These are phyloP conservation scores for Guaruba guarouba DNA, from an alignment of 2,113 vertebrate species.

Conservation along the genomic window DNA sequence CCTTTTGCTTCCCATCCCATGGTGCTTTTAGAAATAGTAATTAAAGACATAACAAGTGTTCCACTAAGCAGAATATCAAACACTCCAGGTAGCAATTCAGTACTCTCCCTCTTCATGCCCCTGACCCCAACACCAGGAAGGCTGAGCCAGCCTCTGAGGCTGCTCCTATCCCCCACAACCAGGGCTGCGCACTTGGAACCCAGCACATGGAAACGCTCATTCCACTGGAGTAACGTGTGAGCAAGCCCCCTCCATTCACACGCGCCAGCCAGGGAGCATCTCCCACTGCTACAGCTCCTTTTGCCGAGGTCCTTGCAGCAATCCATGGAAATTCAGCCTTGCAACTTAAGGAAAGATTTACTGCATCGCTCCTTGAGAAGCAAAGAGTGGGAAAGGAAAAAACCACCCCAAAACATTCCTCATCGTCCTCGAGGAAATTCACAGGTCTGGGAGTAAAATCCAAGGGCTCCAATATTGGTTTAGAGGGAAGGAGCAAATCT, in stretches of 20 bases:
- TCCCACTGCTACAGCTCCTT: background rate
- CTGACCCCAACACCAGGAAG: background rate
- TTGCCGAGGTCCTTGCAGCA: background rate
- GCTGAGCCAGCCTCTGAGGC: background rate
- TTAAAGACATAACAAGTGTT: constrained; percentile 67
- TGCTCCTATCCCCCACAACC: background rate
- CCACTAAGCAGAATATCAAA: constrained; percentile 67
- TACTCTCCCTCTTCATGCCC: background rate
- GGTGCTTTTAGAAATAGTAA: constrained; percentile 69
- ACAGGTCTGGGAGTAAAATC: background rate
- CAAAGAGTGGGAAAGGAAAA: rapidly evolving
- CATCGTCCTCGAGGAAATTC: background rate
- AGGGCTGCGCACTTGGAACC: rapidly evolving
- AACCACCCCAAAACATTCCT: background rate
- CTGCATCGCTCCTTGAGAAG: background rate
- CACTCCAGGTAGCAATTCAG: constrained; percentile 26
- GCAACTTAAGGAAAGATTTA: background rate
- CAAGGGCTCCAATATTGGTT: background rate
- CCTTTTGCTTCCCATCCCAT: constrained; percentile 66
- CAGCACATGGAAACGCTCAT: background rate
- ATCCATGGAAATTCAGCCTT: background rate
- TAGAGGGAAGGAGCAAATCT: background rate
- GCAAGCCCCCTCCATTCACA: background rate
- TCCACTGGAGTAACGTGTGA: background rate
- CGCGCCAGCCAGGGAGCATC: background rate